Percentiles rank a stretch among this genome's conserved stretches.
phyloP scores from a whole-genome alignment of 2,888 invertebrate species.

The Drosophila hamatofila region DNA sequence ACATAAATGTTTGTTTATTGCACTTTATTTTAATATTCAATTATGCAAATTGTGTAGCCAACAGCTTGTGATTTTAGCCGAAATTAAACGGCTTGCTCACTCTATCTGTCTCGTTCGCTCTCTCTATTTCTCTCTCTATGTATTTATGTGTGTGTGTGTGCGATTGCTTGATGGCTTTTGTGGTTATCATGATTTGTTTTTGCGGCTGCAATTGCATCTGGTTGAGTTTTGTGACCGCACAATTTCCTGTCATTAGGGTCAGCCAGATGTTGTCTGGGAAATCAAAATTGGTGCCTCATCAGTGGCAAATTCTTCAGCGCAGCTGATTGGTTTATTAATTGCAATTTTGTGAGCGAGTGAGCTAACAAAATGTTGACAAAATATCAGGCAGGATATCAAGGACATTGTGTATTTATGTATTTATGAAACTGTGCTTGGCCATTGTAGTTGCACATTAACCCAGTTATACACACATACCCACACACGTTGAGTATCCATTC shows the following conservation, averaged over 20 bases:
- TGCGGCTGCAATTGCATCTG: slow-evolving; percentile 55
- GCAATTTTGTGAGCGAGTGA: slow-evolving; percentile 39
- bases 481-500: slow-evolving; percentile 42
- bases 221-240: slow-evolving; percentile 58
- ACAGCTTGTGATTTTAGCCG: slow-evolving; percentile 42
- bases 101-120: neutral
- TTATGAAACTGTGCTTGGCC: slow-evolving; percentile 45
- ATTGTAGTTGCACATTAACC: slow-evolving; percentile 72
- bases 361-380: slow-evolving; percentile 24
- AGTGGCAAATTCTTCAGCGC: slow-evolving; percentile 32
- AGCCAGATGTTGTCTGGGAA: slow-evolving; percentile 57
- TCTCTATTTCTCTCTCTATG: slow-evolving; percentile 1
- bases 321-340: slow-evolving; percentile 64
- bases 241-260: slow-evolving; percentile 81
- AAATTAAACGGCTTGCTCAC: slow-evolving; percentile 56
- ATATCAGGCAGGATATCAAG: slow-evolving; percentile 24
- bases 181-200: slow-evolving; percentile 77
- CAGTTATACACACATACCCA: slow-evolving; percentile 38
- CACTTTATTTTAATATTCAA: slow-evolving; percentile 50
- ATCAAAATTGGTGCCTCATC: slow-evolving; percentile 60
- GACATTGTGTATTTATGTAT: slow-evolving; percentile 60
- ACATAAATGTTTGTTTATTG: slow-evolving; percentile 8
- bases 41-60: slow-evolving; percentile 64
- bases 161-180: slow-evolving; percentile 62
- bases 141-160: slow-evolving; percentile 3